Conservation (phyloP, 2,797 vertebrate species). For the Avahi laniger region DNA sequence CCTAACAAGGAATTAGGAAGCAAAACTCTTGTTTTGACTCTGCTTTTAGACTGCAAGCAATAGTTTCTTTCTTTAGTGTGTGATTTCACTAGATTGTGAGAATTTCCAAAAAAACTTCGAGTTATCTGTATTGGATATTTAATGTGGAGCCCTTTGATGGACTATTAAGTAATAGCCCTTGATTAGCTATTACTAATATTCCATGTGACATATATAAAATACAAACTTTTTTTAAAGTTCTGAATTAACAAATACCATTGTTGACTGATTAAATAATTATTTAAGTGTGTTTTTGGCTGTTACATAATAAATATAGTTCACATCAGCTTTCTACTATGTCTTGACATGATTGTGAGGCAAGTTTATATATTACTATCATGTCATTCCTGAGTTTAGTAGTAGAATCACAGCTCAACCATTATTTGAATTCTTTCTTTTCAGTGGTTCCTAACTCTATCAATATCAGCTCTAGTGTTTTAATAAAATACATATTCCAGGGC, state of each 20-base stretch:
- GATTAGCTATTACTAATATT: not conserved
- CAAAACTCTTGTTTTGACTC: not conserved
- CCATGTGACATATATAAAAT: not conserved
- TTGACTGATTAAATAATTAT: not conserved
- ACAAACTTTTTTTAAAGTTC: not conserved
- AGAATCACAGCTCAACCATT: not conserved
- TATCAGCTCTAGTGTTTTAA: not conserved
- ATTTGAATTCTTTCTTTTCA: not conserved
- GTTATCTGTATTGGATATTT: not conserved
- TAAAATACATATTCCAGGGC: not conserved
- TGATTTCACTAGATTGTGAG: not conserved
- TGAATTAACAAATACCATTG: not conserved
- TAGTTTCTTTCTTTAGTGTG: not conserved
- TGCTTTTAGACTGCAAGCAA: not conserved
- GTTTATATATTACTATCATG: not conserved
- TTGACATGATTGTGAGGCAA: not conserved
- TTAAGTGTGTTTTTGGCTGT: slow-evolving; percentile 26
- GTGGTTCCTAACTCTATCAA: not conserved
- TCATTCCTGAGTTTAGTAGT: not conserved
- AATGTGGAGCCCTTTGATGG: not conserved
- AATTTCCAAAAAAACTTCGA: not conserved
- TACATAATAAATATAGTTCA: not conserved
- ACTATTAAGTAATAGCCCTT: too few species aligned
- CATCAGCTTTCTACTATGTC: not conserved
- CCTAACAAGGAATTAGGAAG: not conserved